A percentile compares a stretch with the other conserved stretches of the same genome.
phyloP scores from a whole-genome alignment of 92 coral and sea anemone genomes.

The Paramuricea clavata region DNA sequence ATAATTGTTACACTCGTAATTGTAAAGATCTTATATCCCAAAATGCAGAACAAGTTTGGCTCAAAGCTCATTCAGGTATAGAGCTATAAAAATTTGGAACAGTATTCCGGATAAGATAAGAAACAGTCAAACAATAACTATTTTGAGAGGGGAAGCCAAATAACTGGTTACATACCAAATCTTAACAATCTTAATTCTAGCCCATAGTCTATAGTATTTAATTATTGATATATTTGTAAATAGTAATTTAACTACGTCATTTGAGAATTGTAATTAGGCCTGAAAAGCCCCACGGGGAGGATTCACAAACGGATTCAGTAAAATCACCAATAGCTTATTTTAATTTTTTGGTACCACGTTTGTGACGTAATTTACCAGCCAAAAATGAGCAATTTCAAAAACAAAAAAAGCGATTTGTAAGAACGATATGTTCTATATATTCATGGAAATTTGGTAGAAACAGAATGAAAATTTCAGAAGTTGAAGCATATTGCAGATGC shows the following conservation, averaged over 20 bases:
- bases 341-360: too few relatives aligned
- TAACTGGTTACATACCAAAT: background rate
- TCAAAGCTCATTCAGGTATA: constrained; percentile 20
- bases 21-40: background rate
- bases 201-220: background rate
- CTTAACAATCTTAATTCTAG: too few relatives aligned
- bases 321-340: too few relatives aligned
- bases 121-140: background rate
- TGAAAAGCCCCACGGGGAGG: constrained; percentile 32
- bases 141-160: too few relatives aligned
- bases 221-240: background rate
- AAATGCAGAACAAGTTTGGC: constrained; percentile 11
- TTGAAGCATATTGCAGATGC: too few relatives aligned
- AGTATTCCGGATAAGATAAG: background rate
- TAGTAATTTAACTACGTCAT: background rate
- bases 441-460: too few relatives aligned
- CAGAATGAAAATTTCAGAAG: too few relatives aligned
- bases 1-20: background rate
- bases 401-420: too few relatives aligned
- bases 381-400: too few relatives aligned
- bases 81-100: constrained; percentile 3
- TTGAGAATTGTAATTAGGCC: constrained; percentile 6
- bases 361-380: too few relatives aligned
- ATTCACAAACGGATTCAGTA: too few relatives aligned
- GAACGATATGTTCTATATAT: too few relatives aligned